Percentiles rank a stretch among this genome's conserved stretches.
These are phyloP conservation scores for Pycnonotus jocosus DNA, from an alignment of 2,113 vertebrate genomes.

Conservation along the genomic window DNA sequence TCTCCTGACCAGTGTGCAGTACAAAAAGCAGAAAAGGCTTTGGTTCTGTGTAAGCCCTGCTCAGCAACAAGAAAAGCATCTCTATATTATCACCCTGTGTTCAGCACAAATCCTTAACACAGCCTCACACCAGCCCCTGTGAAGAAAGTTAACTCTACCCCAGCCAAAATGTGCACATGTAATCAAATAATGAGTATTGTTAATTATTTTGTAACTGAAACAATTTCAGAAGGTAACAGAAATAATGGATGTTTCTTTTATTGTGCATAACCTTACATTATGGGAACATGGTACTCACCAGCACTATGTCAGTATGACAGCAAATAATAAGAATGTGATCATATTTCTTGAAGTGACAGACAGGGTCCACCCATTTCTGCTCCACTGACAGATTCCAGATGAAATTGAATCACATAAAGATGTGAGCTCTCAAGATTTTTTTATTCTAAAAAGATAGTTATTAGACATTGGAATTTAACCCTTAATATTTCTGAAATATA, in stretches of 20 bases:
- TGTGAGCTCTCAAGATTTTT: background rate
- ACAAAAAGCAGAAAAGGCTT: background rate
- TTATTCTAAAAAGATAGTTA: background rate
- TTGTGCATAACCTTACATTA: background rate
- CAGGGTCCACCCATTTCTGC: background rate
- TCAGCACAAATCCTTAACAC: background rate
- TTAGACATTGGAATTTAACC: background rate
- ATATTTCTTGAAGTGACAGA: background rate
- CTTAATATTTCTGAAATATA: background rate
- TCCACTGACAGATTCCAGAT: background rate
- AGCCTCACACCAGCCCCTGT: background rate
- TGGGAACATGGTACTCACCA: background rate
- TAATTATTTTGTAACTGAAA: background rate
- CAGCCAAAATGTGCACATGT: background rate
- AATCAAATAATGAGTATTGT: background rate
- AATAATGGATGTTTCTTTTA: background rate
- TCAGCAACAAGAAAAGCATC: background rate
- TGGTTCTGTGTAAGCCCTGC: background rate
- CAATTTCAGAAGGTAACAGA: background rate
- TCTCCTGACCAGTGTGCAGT: background rate
- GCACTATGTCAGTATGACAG: background rate
- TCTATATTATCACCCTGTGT: background rate
- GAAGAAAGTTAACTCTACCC: background rate
- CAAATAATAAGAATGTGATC: background rate
- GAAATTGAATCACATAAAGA: background rate